Evolutionary conservation across 1,140 invertebrate genomes (phyloP).

Genomic region (Penaeus japonicus): DNA sequence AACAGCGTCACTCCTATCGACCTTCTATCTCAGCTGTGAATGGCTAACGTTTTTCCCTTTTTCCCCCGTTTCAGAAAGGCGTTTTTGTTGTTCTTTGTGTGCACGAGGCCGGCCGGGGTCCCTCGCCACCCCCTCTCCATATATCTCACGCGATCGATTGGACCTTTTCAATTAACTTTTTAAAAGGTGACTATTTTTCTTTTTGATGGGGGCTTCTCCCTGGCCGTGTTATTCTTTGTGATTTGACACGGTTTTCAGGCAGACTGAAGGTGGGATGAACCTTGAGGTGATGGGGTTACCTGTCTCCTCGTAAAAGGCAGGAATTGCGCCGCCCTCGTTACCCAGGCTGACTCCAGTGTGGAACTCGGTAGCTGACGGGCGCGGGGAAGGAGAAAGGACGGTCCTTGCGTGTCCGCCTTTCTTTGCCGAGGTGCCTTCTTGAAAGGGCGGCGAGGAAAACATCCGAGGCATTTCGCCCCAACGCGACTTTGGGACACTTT

Average conservation of each 20-base stretch:
- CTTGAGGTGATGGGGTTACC: background rate
- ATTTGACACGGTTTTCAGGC: conserved; percentile 45
- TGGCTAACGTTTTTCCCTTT: conserved; percentile 42
- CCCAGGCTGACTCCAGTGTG: background rate
- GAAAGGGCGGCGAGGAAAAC: too few relatives aligned
- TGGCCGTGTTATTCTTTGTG: conserved; percentile 48
- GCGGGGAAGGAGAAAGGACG: background rate
- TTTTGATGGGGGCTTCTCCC: conserved; percentile 25
- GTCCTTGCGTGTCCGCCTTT: background rate
- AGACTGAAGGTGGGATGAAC: background rate
- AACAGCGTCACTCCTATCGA: conserved; percentile 49
- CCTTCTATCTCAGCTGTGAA: conserved; percentile 47
- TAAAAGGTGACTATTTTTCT: conserved; percentile 50
- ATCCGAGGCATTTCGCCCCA: too few relatives aligned
- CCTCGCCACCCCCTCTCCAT: conserved; percentile 21
- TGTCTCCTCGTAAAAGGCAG: conserved; percentile 26
- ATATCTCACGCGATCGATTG: conserved; percentile 49
- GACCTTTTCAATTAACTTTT: conserved; percentile 53
- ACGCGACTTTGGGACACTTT: too few relatives aligned
- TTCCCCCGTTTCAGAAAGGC: conserved; percentile 31
- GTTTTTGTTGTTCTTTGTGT: background rate
- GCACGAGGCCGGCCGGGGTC: background rate
- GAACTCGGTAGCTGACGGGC: background rate
- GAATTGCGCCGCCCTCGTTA: background rate
- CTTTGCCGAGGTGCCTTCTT: background rate